Evolutionary conservation across 2,113 vertebrate species (phyloP).

Genomic region (Clarias magur): DNA sequence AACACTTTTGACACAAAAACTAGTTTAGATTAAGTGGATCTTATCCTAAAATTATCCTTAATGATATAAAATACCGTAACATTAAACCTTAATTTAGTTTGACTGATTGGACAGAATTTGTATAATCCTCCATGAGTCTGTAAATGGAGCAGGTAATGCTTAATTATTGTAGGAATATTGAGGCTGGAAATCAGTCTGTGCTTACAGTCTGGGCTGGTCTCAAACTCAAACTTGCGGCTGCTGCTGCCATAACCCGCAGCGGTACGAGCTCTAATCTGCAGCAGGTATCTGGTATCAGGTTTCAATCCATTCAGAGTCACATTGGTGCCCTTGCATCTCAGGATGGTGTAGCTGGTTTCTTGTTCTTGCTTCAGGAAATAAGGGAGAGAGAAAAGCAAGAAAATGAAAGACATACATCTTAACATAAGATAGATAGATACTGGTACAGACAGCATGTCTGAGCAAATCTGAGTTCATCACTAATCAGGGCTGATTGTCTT

Average conservation of each 20-base stretch:
- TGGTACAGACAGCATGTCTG: slow-evolving; percentile 13
- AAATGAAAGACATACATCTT: not conserved
- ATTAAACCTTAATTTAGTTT: not conserved
- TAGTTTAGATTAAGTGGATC: not conserved
- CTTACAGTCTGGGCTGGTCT: slow-evolving; percentile 97
- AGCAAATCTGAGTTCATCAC: slow-evolving; percentile 19
- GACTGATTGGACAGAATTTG: not conserved
- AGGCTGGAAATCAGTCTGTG: slow-evolving; percentile 46
- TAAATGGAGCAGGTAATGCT: slow-evolving; percentile 1
- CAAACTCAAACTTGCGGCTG: slow-evolving; percentile 96
- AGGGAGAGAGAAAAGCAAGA: slow-evolving; percentile 62
- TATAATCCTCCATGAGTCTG: not conserved
- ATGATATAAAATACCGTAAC: not conserved
- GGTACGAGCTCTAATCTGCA: slow-evolving; percentile 95
- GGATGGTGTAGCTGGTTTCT: slow-evolving; percentile 98
- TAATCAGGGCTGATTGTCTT: slow-evolving; percentile 27
- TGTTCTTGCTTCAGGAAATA: slow-evolving; percentile 89
- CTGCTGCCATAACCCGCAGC: slow-evolving; percentile 93
- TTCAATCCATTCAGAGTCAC: slow-evolving; percentile 93
- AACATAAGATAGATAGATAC: not conserved
- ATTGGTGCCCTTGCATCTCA: slow-evolving; percentile 90
- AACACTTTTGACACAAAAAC: not conserved
- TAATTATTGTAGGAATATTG: not conserved
- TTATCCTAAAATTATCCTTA: not conserved
- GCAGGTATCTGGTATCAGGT: slow-evolving; percentile 90